Conservation (phyloP, 2,888 invertebrate species). For the Callosobruchus maculatus region DNA sequence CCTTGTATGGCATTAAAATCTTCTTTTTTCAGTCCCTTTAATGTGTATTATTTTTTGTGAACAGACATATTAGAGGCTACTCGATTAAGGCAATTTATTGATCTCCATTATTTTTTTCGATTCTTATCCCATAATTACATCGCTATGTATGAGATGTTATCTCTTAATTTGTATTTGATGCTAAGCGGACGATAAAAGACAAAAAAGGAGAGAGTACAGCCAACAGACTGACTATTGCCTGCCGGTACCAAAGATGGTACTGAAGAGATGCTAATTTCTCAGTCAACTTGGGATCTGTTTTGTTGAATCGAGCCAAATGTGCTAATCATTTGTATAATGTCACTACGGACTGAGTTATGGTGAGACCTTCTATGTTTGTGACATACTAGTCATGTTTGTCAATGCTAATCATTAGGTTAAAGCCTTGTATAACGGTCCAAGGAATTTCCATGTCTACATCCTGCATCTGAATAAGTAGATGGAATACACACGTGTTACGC, state of each 20-base stretch:
- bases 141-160: neutral
- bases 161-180: neutral
- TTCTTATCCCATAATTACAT: neutral
- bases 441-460: too few relatives aligned
- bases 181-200: neutral
- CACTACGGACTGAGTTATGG: neutral
- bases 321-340: neutral
- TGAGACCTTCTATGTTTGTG: neutral
- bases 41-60: too few relatives aligned
- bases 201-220: neutral
- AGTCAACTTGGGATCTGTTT: neutral
- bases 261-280: neutral
- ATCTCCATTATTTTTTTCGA: neutral
- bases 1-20: too few relatives aligned
- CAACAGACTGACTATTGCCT: neutral
- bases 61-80: too few relatives aligned
- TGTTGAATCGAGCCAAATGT: neutral
- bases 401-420: neutral
- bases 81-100: too few relatives aligned
- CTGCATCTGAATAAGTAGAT: too few relatives aligned
- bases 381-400: neutral
- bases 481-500: too few relatives aligned
- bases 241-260: neutral
- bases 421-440: neutral
- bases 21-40: too few relatives aligned